phyloP scores from a whole-genome alignment of 2,113 vertebrate genomes.

The Nanorana parkeri region DNA sequence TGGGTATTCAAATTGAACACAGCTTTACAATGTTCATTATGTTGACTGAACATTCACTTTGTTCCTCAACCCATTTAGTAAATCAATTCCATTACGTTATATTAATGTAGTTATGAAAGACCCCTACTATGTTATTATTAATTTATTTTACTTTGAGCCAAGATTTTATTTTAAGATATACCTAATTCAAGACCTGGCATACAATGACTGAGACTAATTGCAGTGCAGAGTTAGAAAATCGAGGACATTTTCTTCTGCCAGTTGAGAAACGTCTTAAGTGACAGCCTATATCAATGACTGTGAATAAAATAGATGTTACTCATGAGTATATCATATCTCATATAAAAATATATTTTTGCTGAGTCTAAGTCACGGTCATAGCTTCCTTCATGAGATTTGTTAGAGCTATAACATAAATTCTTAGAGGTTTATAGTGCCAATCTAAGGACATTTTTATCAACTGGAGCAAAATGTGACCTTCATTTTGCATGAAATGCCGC shows the following conservation, averaged over 20 bases:
- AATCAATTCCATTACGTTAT: background rate
- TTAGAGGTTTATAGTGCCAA: background rate
- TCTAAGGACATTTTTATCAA: background rate
- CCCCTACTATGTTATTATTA: too few species aligned
- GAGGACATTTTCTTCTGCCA: conserved; percentile 48
- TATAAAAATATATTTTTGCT: conserved; percentile 49
- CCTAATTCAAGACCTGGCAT: background rate
- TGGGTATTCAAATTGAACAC: too few species aligned
- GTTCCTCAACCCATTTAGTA: too few species aligned
- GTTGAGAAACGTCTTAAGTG: conserved; percentile 38
- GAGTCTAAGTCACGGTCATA: background rate
- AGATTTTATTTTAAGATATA: conserved; percentile 14
- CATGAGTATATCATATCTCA: conserved; percentile 40
- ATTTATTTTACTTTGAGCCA: too few species aligned
- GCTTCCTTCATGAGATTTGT: conserved; percentile 1
- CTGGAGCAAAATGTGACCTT: too few species aligned
- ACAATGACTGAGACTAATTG: conserved; percentile 14
- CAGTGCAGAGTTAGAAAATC: conserved; percentile 20
- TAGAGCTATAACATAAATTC: background rate
- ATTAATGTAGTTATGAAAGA: background rate
- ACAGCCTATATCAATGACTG: conserved; percentile 46
- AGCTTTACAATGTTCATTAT: too few species aligned
- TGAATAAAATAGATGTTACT: conserved; percentile 52
- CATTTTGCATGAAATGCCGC: background rate
- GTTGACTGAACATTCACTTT: too few species aligned